A percentile compares a stretch with the other conserved stretches of the same genome.
Conservation (phyloP, 2,888 invertebrate genomes). For the Thereva nobilitata region DNA sequence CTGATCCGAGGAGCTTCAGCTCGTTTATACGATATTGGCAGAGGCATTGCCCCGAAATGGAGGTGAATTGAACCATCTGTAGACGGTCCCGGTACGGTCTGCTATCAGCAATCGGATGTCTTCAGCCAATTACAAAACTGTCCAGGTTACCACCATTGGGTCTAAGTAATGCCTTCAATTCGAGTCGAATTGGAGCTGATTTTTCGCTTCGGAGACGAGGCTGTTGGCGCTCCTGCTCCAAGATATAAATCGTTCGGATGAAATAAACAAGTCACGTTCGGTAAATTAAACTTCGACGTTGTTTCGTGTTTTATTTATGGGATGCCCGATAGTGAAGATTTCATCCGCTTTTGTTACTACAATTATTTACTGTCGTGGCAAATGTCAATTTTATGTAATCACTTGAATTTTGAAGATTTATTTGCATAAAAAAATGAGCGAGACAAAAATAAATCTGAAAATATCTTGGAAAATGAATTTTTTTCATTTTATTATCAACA, state of each 20-base stretch:
- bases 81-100: background rate
- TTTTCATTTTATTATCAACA: too few relatives aligned
- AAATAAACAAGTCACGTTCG: conserved; percentile 41
- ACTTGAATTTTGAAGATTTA: conserved; percentile 8
- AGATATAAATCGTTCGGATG: conserved; percentile 41
- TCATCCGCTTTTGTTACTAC: conserved; percentile 17
- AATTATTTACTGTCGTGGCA: conserved; percentile 20
- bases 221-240: conserved; percentile 25
- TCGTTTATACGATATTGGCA: too few relatives aligned
- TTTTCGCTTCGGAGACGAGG: background rate
- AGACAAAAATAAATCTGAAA: too few relatives aligned
- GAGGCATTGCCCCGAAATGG: background rate
- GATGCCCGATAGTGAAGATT: conserved; percentile 33
- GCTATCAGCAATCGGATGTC: conserved; percentile 26
- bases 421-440: too few relatives aligned
- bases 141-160: conserved; percentile 22
- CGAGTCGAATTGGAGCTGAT: conserved; percentile 24
- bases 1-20: too few relatives aligned
- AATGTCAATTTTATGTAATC: conserved; percentile 24
- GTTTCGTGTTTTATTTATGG: conserved; percentile 41
- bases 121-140: conserved; percentile 33
- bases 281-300: conserved; percentile 40
- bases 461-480: too few relatives aligned
- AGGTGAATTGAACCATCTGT: background rate
- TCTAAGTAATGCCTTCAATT: background rate